These are phyloP conservation scores for Steromphala cineraria DNA, from an alignment of 2,888 invertebrate genomes.

Conservation along the genomic window DNA sequence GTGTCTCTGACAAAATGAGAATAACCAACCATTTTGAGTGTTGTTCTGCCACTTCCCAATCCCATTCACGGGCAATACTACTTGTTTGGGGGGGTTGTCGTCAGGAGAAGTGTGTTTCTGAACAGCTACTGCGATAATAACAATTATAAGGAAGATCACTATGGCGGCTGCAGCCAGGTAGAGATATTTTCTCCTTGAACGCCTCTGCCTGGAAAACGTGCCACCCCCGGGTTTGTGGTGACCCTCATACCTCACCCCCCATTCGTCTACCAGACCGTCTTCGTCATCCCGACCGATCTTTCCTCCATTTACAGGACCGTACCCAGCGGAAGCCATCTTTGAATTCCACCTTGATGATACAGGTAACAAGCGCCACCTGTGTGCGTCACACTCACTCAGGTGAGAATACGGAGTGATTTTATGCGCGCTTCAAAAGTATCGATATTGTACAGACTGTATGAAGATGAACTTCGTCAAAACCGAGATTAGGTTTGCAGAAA, in stretches of 20 bases:
- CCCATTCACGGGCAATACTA: background rate
- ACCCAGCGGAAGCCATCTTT: background rate
- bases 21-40: background rate
- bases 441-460: too few relatives aligned
- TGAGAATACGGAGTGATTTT: background rate
- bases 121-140: background rate
- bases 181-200: background rate
- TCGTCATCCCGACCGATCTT: background rate
- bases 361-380: background rate
- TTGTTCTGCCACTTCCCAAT: background rate
- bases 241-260: slow-evolving; percentile 20
- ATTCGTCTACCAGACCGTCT: slow-evolving; percentile 13
- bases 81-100: background rate
- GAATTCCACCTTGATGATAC: too few relatives aligned
- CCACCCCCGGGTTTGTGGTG: slow-evolving; percentile 20
- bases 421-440: background rate
- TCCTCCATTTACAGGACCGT: background rate
- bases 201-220: background rate
- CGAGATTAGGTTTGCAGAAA: too few relatives aligned
- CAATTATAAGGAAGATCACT: background rate
- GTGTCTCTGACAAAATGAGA: too few relatives aligned
- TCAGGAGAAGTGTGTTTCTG: background rate
- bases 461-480: too few relatives aligned
- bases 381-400: background rate
- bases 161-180: background rate